These are phyloP conservation scores for Agriotes lineatus DNA, from an alignment of 2,888 invertebrate species.

Conservation along the genomic window DNA sequence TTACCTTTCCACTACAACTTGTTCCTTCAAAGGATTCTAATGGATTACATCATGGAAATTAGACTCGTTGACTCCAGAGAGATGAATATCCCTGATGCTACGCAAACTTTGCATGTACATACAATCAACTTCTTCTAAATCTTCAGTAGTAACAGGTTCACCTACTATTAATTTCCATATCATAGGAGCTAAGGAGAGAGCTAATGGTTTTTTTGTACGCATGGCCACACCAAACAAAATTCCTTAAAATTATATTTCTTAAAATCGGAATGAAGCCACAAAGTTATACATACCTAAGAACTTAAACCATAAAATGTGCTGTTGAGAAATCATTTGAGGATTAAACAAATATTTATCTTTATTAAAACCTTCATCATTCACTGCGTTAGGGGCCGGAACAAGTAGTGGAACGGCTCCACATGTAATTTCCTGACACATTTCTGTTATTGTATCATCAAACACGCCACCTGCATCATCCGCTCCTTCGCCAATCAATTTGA, in stretches of 20 bases:
- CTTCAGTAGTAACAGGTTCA: conserved; percentile 71
- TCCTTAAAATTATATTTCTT: conserved; percentile 57
- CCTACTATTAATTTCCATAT: conserved; percentile 75
- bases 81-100: conserved; percentile 72
- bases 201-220: conserved; percentile 75
- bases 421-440: conserved; percentile 76
- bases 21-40: conserved; percentile 74
- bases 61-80: conserved; percentile 71
- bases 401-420: conserved; percentile 71
- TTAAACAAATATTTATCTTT: conserved; percentile 73
- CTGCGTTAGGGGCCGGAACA: conserved; percentile 73
- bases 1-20: conserved; percentile 70
- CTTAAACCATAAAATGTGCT: conserved; percentile 71
- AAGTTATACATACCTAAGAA: conserved; percentile 68
- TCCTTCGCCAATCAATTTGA: conserved; percentile 75
- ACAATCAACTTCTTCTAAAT: conserved; percentile 73
- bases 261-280: not conserved
- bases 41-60: conserved; percentile 74
- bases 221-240: conserved; percentile 75
- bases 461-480: conserved; percentile 79
- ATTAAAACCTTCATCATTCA: conserved; percentile 74
- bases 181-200: conserved; percentile 72
- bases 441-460: conserved; percentile 77
- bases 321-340: conserved; percentile 69
- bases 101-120: conserved; percentile 72